A percentile compares a stretch with the other conserved stretches of the same genome.
phyloP scores from a whole-genome alignment of 2,888 invertebrate genomes.

The Orthonevra nobilis region DNA sequence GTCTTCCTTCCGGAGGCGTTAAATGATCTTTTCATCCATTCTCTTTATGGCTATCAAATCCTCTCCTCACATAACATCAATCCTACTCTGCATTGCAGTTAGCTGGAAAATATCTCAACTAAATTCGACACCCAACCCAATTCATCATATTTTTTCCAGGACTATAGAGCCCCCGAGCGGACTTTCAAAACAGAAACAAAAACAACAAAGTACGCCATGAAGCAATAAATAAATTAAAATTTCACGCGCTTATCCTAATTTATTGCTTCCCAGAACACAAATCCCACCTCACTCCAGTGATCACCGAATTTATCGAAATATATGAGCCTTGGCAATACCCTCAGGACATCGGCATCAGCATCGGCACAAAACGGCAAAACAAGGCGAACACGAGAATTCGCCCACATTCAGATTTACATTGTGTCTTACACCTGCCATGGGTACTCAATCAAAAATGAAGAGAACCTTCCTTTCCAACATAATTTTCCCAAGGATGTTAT shows the following conservation, averaged over 20 bases:
- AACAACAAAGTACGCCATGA: constrained; percentile 38
- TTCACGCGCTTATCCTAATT: constrained; percentile 62
- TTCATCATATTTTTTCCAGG: constrained; percentile 47
- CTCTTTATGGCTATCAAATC: constrained; percentile 2
- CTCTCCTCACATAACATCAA: constrained; percentile 21
- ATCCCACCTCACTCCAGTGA: constrained; percentile 9
- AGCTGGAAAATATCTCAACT: constrained; percentile 49
- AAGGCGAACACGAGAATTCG: constrained; percentile 10
- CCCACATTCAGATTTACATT: constrained; percentile 40
- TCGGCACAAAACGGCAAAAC: neutral
- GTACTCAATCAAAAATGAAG: constrained; percentile 60
- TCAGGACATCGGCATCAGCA: constrained; percentile 26
- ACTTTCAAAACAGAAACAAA: constrained; percentile 15
- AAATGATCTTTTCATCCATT: too few relatives aligned
- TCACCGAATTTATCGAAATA: constrained; percentile 38
- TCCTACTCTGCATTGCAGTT: constrained; percentile 35
- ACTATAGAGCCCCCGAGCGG: neutral
- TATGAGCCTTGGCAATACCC: constrained; percentile 35
- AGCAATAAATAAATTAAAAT: constrained; percentile 67
- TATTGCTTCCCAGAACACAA: constrained; percentile 57
- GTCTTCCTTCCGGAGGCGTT: too few relatives aligned
- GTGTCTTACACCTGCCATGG: constrained; percentile 54
- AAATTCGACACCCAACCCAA: constrained; percentile 59
- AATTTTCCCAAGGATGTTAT: too few relatives aligned
- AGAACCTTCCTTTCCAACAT: too few relatives aligned